Percentiles rank a stretch among this genome's conserved stretches.
phyloP scores from a whole-genome alignment of 2,113 vertebrate species.

The Halichoerus grypus region DNA sequence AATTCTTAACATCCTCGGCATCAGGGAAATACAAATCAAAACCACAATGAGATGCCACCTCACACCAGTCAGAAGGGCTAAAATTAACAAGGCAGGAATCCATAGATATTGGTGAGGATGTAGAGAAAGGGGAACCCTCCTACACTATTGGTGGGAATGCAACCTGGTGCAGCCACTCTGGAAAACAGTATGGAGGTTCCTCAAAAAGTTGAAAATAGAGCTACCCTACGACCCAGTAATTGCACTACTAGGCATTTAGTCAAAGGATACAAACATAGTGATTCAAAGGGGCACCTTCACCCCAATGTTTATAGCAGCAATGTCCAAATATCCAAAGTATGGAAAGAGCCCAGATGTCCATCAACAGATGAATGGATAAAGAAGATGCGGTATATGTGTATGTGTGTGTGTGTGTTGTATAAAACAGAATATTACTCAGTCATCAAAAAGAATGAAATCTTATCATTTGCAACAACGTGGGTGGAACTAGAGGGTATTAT shows the following conservation, averaged over 20 bases:
- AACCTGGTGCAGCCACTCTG: background rate
- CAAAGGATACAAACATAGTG: background rate
- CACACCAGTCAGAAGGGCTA: background rate
- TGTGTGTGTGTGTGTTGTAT: too few species aligned
- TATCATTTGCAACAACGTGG: too few species aligned
- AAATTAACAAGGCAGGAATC: background rate
- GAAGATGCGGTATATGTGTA: too few species aligned
- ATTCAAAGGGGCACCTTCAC: background rate
- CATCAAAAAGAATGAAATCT: too few species aligned
- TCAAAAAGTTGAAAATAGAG: background rate
- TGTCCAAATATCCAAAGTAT: too few species aligned
- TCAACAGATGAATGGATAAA: too few species aligned
- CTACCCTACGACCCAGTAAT: background rate
- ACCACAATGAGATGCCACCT: background rate
- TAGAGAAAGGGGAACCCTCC: background rate
- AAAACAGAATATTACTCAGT: too few species aligned
- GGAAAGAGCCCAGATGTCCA: too few species aligned
- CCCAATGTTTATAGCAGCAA: too few species aligned
- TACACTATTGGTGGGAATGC: background rate
- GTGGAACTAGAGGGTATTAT: too few species aligned
- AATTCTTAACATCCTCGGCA: background rate
- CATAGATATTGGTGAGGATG: background rate
- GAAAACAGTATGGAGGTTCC: background rate
- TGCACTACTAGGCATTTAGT: background rate
- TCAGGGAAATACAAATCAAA: background rate